Conservation (phyloP, 2,888 invertebrate genomes). For the Scaptomyza parva region DNA sequence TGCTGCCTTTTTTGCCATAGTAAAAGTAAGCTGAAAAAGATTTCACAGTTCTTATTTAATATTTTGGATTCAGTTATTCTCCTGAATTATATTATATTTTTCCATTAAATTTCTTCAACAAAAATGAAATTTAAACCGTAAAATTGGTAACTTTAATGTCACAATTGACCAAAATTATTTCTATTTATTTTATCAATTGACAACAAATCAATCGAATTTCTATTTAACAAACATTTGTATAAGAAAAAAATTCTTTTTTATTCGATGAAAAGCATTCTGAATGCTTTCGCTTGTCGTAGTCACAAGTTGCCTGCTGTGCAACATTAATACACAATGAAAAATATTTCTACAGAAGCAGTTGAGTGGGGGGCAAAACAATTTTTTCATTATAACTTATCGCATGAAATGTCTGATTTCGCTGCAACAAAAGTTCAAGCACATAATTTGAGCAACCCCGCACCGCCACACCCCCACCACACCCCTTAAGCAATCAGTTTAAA, state of each 20-base stretch:
- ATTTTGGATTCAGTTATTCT: no score
- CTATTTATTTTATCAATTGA: neutral
- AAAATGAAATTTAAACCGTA: no score
- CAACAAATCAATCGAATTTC: neutral
- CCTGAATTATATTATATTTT: no score
- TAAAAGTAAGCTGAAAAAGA: neutral
- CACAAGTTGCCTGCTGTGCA: neutral
- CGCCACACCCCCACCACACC: no score
- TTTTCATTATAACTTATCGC: neutral
- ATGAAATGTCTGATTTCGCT: neutral
- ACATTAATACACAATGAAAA: neutral
- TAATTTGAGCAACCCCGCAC: neutral
- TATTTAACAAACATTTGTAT: neutral
- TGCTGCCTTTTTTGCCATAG: neutral
- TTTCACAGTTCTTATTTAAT: no score
- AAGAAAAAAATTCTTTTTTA: neutral
- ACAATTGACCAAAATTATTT: no score
- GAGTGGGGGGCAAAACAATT: neutral
- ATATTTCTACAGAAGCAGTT: neutral
- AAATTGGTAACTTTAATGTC: no score
- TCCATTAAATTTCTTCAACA: no score
- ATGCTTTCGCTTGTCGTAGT: neutral
- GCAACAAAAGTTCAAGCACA: constrained; percentile 2
- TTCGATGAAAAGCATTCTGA: neutral
- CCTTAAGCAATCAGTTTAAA: constrained; percentile 14